Base-by-base conservation (phyloP, 2,797 vertebrate species). In the Australoheros facetus region DNA sequence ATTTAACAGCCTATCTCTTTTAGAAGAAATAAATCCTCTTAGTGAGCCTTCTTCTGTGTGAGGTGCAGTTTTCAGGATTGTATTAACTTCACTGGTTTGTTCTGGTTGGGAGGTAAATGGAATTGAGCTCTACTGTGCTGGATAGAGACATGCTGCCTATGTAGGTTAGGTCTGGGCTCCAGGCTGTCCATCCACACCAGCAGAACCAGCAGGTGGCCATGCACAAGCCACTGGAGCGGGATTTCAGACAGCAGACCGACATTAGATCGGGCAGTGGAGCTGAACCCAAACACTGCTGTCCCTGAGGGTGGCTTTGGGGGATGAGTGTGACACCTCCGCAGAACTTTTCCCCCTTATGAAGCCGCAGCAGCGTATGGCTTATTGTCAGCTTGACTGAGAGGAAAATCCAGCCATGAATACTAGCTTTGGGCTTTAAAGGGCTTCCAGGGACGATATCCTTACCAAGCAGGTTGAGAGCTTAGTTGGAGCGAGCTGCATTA, bases 1-100 rank as follows among this genome's bases (percentile, higher is more conserved):
- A 90, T 91, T 91, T 89, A 89, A 90, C 79, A 84, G 83, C 84
- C 85, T 90, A 89, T 91, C 87, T 89, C 85, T 87, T 89, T 91
- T 79, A 90, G 86, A 87, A 86, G 91, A 90, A 93, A 89, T 93
- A 94, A 95, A 94, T 94, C 94, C 93, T 93, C 93, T 95, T 94
- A 92, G 87, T 72, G 85, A 92, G 82, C 78, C 89, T 78, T 88
- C 85, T 90, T 90, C 85, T 91, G 85, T 89, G 74, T 75, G 91
- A 94, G 90, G 91, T 94, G 89, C 92, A 90, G 88, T 92, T 94
- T 93, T 88, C 73, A 78, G 91, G 90, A 90, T 90, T 89, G 91
- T 77, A 85, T 91, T 88, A 90, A 88, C 75, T 89, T 78, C 42
- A 23, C 86, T 85, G 81, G 88, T 88, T 89, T 87, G 88, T 85